Percentiles rank a stretch among this genome's conserved stretches.
These are phyloP conservation scores for Hydrozoanthus tunicans DNA, from an alignment of 64 coral and sea anemone species.

Conservation along the genomic window DNA sequence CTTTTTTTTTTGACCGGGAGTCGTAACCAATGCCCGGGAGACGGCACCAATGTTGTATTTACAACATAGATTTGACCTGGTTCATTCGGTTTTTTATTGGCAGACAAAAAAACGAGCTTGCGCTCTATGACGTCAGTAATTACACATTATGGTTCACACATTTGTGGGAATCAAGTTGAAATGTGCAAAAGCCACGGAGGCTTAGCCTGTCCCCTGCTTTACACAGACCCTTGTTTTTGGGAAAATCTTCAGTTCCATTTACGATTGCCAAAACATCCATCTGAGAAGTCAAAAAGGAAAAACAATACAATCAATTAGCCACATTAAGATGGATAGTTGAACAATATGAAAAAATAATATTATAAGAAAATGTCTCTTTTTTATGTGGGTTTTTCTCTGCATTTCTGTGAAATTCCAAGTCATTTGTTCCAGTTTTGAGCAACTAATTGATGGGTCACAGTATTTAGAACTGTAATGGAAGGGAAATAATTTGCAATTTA, in stretches of 20 bases:
- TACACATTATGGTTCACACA: not conserved
- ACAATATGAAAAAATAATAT: slow-evolving; percentile 21
- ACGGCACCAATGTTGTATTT: not conserved
- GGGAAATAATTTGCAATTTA: too few species aligned
- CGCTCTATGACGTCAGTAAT: too few species aligned
- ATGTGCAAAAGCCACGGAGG: slow-evolving; percentile 30
- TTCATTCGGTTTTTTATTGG: too few species aligned
- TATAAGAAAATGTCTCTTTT: not conserved
- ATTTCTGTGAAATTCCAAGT: slow-evolving; percentile 20
- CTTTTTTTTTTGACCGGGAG: too few species aligned
- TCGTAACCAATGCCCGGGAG: too few species aligned
- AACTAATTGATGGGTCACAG: not conserved
- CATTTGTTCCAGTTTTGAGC: not conserved
- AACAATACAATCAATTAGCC: slow-evolving; percentile 22
- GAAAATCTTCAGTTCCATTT: slow-evolving; percentile 17
- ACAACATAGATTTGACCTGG: too few species aligned
- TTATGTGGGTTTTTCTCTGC: slow-evolving; percentile 13
- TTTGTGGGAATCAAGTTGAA: not conserved
- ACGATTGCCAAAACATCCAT: slow-evolving; percentile 11
- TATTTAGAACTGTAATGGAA: not conserved
- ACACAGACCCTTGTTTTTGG: slow-evolving; percentile 12
- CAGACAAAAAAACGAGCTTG: too few species aligned
- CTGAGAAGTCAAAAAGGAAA: slow-evolving; percentile 6
- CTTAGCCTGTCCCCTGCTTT: slow-evolving; percentile 37
- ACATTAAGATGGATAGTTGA: not conserved